These are phyloP conservation scores for Prenolepis imparis DNA, from an alignment of 2,888 invertebrate genomes.

Conservation along the genomic window DNA sequence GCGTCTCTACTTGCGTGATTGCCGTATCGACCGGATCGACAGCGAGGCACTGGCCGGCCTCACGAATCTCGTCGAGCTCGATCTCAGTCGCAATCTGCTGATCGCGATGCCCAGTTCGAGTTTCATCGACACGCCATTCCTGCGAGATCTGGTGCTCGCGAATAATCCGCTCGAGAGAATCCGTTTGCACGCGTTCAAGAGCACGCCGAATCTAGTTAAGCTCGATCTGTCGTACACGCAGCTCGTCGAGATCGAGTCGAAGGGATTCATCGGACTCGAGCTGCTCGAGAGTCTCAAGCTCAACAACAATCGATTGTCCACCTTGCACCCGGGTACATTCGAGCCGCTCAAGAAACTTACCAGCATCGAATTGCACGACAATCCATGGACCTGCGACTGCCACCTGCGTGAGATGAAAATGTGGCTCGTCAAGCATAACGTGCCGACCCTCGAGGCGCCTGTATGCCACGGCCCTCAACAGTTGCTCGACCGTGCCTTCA, in stretches of 20 bases:
- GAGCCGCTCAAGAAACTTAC: constrained; percentile 92
- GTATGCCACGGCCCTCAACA: constrained; percentile 91
- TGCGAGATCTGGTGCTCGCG: constrained; percentile 93
- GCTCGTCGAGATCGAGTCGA: constrained; percentile 92
- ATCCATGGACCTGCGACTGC: constrained; percentile 96
- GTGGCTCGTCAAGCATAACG: constrained; percentile 93
- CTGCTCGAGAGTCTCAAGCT: constrained; percentile 93
- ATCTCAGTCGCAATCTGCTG: constrained; percentile 94
- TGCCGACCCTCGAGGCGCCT: constrained; percentile 93
- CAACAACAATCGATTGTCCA: constrained; percentile 93
- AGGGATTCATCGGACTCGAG: constrained; percentile 92
- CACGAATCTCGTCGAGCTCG: constrained; percentile 96
- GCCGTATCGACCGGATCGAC: constrained; percentile 95
- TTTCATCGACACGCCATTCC: constrained; percentile 92
- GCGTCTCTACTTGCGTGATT: constrained; percentile 93
- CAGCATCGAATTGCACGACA: constrained; percentile 94
- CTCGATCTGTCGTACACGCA: constrained; percentile 94
- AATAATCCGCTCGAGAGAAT: constrained; percentile 94
- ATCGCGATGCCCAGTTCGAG: constrained; percentile 93
- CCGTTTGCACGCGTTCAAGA: constrained; percentile 91
- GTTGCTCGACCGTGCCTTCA: constrained; percentile 91
- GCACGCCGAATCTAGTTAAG: constrained; percentile 92
- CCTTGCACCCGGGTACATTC: constrained; percentile 91
- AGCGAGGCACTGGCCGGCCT: constrained; percentile 94
- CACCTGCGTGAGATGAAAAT: constrained; percentile 93